These are phyloP conservation scores for Dryas iulia DNA, from an alignment of 1,140 invertebrate genomes.

Conservation along the genomic window DNA sequence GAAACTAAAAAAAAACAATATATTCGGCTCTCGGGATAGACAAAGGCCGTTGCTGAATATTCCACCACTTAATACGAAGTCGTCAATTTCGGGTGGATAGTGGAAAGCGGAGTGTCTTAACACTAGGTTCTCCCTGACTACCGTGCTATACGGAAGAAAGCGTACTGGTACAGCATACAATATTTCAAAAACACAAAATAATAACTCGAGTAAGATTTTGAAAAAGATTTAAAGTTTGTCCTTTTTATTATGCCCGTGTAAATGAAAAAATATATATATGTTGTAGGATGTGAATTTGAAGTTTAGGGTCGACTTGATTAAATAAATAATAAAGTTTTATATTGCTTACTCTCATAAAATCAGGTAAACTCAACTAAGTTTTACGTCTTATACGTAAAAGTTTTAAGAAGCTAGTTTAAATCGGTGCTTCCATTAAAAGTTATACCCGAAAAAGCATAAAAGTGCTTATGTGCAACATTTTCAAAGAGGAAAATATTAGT, in stretches of 20 bases:
- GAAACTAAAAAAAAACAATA: too few relatives aligned
- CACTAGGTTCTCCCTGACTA: too few relatives aligned
- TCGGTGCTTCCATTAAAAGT: slow-evolving; percentile 41
- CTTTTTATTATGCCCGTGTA: not conserved
- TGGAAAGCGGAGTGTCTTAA: too few relatives aligned
- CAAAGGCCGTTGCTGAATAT: too few relatives aligned
- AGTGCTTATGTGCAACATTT: slow-evolving; percentile 27
- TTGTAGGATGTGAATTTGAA: not conserved
- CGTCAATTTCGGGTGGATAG: too few relatives aligned
- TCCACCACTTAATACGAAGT: too few relatives aligned
- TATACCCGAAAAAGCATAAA: slow-evolving; percentile 35
- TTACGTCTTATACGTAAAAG: slow-evolving; percentile 35
- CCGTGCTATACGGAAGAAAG: too few relatives aligned
- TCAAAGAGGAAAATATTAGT: slow-evolving; percentile 38
- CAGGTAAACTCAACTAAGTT: slow-evolving; percentile 33
- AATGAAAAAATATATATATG: not conserved
- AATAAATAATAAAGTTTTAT: slow-evolving; percentile 27
- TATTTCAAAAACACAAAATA: too few relatives aligned
- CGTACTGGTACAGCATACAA: too few relatives aligned
- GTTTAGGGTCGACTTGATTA: not conserved
- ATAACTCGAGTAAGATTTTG: too few relatives aligned
- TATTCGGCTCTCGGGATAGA: too few relatives aligned
- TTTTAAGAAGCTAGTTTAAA: slow-evolving; percentile 40
- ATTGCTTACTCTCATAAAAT: slow-evolving; percentile 26
- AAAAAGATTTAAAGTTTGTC: too few relatives aligned